Evolutionary conservation across 2,797 vertebrate genomes (phyloP).

Genomic region (Oreochromis grahami): DNA sequence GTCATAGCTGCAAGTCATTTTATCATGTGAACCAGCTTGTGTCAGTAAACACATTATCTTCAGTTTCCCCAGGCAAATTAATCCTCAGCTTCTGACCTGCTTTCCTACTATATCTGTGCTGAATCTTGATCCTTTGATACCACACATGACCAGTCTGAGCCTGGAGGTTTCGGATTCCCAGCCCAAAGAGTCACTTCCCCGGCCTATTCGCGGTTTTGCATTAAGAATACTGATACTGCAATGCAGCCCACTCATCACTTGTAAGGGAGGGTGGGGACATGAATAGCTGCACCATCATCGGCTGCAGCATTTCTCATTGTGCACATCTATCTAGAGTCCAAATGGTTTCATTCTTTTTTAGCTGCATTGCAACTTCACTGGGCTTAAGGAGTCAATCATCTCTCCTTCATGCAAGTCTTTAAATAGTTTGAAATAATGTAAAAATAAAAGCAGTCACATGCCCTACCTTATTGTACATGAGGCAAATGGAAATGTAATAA

Average conservation of each 20-base stretch:
- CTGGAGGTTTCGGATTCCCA: not conserved
- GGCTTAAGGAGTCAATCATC: not conserved
- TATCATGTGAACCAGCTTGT: conserved; percentile 49
- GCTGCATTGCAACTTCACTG: not conserved
- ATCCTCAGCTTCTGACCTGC: not conserved
- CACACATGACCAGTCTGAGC: conserved; percentile 23
- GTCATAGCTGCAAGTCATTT: not conserved
- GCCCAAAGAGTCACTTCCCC: not conserved
- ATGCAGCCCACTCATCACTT: conserved; percentile 31
- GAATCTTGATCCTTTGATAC: conserved; percentile 4
- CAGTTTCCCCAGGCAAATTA: not conserved
- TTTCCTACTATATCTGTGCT: not conserved
- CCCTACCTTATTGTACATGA: not conserved
- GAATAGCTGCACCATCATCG: not conserved
- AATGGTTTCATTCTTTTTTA: not conserved
- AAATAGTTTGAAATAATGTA: not conserved
- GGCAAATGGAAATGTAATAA: not conserved
- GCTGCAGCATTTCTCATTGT: not conserved
- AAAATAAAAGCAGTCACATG: not conserved
- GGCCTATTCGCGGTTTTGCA: not conserved
- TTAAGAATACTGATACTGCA: conserved; percentile 35
- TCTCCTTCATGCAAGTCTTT: not conserved
- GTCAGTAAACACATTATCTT: conserved; percentile 35
- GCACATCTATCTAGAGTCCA: not conserved
- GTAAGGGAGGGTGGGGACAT: not conserved